Base-by-base conservation (phyloP, 1,140 invertebrate genomes). In the Drosophila funebris region DNA sequence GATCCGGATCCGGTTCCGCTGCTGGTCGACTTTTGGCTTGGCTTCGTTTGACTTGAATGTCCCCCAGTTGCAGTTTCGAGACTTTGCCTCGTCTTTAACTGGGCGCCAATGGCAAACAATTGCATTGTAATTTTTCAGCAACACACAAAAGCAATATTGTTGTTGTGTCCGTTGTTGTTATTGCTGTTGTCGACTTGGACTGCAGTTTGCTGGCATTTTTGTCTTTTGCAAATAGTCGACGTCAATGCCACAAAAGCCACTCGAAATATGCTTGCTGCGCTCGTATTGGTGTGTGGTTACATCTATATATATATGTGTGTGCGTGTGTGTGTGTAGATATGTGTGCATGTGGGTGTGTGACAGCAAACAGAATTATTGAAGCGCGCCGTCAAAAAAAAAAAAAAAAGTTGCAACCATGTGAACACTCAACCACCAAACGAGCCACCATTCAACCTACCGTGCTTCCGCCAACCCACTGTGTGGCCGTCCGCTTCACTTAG, bases 331-430 rank as follows among this genome's bases (percentile, higher is more conserved):
- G 43, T 57, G 24, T n/a, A n/a, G n/a, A n/a, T 69, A 53, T 50
- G 37, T 20, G 20, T 18, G 62, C 27, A 27, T 52, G 64, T 61
- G 56, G 43, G 56, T 73, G 18, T 61, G 56, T 44, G 33, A 24
- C 20, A 46, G 76, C 84, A 89, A 88, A 88, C 84, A 88, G 83
- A 88, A 89, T 88, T 83, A 89, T 83, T 88, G 84, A 88, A 88
- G 84, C 84, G 76, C 62, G 73, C 39, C 46, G 62, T 52, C 46
- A 61, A 61, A 81, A 79, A 83, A 50, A 31, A 50, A 29, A 61
- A 81, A 79, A 83, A 50, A 31, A 50, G 20, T 43, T 70, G 43
- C 36, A 72, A 33, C 29, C 67, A 46, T 60, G 24, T 58, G 56
- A 41, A 29, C 13, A 43, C 1, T 22, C 29, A 61, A 36, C 41